Base-by-base conservation (phyloP, 2,888 invertebrate species). In the Andrena flavipes region DNA sequence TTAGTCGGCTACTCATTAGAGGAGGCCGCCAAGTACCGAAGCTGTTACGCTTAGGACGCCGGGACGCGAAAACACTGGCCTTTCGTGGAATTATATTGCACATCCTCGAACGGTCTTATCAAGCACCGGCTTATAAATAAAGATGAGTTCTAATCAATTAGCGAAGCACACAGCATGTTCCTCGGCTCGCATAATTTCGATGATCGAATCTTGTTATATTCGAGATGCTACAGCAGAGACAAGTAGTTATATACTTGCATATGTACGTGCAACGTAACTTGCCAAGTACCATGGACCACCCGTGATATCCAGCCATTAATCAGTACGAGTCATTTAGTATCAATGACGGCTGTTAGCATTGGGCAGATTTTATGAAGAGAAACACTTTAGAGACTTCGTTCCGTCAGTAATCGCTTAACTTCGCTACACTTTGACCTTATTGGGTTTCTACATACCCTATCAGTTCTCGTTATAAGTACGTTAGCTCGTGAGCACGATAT, bases 1-100 rank as follows among this genome's bases (percentile, higher is more conserved):
- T 78, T 84, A 79, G 85, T 83, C 86, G 84, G 85, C 85, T 84
- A 87, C 89, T 91, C 89, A 89, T 90, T 91, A 90, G 83, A 59
- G 62, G 64, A 73, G 20, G 68, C 73, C 82, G 82, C 48, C 76
- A 49, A 68, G 51, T 60, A 65, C 65, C 69, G 30, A 42, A 26
- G 80, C 29, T n/a, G 54, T 70, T 60, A 33, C 26, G 33, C 68
- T 56, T 49, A n/a, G 33, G 59, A 79, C 42, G 29, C 30, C n/a
- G 26, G 59, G 60, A 62, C 60, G 63, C 20, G 68, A 69, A 76
- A 70, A 59, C 23, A 13, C 10, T 23, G 10, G 7, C 20, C 59
- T 42, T 64, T 63, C 68, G 10, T 48, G 62, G 49, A 59, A 73
- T 73, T 68, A 59, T 59, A 73, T 60, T 60, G 20, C 49, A 33